These are phyloP conservation scores for Alfaro cultratus DNA, from an alignment of 2,797 vertebrate species.

Conservation along the genomic window DNA sequence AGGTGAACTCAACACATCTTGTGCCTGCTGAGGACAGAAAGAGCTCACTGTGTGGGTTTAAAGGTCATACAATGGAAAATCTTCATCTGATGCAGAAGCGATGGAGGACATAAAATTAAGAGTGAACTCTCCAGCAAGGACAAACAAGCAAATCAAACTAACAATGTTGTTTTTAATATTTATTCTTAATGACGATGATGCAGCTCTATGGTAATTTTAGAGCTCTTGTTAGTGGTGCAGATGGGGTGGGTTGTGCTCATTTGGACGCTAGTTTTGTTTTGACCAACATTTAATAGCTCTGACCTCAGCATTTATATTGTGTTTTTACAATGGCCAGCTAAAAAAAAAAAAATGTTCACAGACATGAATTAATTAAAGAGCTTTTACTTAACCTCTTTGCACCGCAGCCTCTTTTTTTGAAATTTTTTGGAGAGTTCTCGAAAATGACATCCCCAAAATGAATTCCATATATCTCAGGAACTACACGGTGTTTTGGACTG, in stretches of 20 bases:
- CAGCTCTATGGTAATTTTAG: conserved; percentile 34
- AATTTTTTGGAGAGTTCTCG: no score
- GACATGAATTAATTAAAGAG: neutral
- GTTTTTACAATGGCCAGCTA: conserved; percentile 53
- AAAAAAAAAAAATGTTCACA: neutral
- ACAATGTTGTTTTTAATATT: neutral
- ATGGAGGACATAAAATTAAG: conserved; percentile 1
- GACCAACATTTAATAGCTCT: conserved; percentile 39
- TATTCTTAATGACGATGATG: neutral
- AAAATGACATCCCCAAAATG: no score
- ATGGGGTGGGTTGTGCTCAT: neutral
- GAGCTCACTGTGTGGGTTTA: conserved; percentile 50
- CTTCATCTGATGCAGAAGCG: conserved; percentile 10
- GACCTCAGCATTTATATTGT: conserved; percentile 47
- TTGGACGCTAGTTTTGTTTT: conserved; percentile 43
- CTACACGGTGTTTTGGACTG: no score
- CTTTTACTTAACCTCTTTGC: neutral
- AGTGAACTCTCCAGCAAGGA: neutral
- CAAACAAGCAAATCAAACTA: neutral
- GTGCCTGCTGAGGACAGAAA: conserved; percentile 3
- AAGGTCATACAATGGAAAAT: conserved; percentile 41
- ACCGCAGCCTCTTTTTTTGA: no score
- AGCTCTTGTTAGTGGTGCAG: conserved; percentile 29
- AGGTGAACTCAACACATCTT: conserved; percentile 39
- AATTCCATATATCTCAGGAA: no score